Conservation (phyloP, 2,113 vertebrate genomes). For the Thunnus thynnus region DNA sequence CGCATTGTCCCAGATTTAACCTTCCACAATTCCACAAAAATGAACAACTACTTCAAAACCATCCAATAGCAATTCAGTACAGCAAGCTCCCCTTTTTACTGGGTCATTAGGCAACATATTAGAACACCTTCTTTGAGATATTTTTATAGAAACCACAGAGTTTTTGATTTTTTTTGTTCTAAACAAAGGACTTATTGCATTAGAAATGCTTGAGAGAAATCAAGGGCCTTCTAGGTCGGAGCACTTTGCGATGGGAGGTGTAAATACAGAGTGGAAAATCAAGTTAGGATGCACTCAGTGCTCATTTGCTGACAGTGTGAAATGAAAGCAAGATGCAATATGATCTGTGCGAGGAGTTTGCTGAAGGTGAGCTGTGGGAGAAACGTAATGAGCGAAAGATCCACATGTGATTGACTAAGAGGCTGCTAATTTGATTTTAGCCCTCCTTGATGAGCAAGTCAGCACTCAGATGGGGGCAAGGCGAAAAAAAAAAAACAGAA, state of each 20-base stretch:
- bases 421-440: conserved; percentile 71
- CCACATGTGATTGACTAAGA: conserved; percentile 70
- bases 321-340: conserved; percentile 59
- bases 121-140: conserved; percentile 4
- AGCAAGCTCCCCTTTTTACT: conserved; percentile 5
- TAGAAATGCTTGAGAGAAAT: conserved; percentile 35
- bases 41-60: background rate
- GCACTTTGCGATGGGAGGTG: conserved; percentile 67
- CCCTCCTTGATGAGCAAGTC: conserved; percentile 57
- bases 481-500: background rate
- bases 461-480: conserved; percentile 23
- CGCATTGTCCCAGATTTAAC: no score
- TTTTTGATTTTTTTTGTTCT: conserved; percentile 35
- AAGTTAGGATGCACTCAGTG: conserved; percentile 65
- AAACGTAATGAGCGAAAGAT: conserved; percentile 64
- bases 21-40: no score
- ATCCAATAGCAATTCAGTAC: background rate
- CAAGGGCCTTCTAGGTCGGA: conserved; percentile 47
- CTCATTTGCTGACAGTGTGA: conserved; percentile 67
- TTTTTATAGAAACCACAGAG: conserved; percentile 20
- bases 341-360: conserved; percentile 39
- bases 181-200: conserved; percentile 41
- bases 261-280: conserved; percentile 66
- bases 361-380: conserved; percentile 63
- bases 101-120: conserved; percentile 24